Base-by-base conservation (phyloP, 2,888 invertebrate species). In the Adineta ricciae region DNA sequence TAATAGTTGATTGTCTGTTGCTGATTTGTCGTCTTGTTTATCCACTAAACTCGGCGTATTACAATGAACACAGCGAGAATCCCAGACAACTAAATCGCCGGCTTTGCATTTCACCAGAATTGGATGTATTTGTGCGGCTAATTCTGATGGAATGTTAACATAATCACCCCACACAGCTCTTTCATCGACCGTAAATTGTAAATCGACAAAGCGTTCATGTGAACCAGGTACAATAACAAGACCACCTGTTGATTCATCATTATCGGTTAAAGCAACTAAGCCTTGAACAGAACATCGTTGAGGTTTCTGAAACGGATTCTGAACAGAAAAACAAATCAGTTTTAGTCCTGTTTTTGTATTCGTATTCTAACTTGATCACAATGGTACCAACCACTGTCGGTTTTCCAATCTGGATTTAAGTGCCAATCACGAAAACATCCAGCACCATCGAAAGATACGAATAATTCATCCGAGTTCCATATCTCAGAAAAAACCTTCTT, bases 261-360 rank as follows among this genome's bases (percentile, higher is more conserved):
- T 78, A 41, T 78, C 78, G n/a, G 78, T 78, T 41, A 78, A 41
- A 41, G 78, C 21, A 41, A 78, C 41, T 3, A 78, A 78, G 11
- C 78, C 78, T 41, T 78, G 78, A 11, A 78, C 16, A n/a, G 41
- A 78, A n/a, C 78, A 78, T 41, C 41, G 78, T 24, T 78, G 24
- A 38, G 78, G 78, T 3, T 78, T 78, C n/a, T n/a, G 41, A 78
- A 78, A 24, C 24, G 78, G 78, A 78, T 78, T 38, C 78, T 78
- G 49, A 49, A n/a, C 8, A n/a, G 0, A 73, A 73, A 24, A 73
- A 8, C 24, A 41, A 32, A 9, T 36, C 1, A 78, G 7, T n/a
- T 24, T 24, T 0, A 21, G n/a, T 41, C 7, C 21, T 1, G 24
- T 41, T 11, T n/a, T 7, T 4, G 19, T 1, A 41, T 46, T 64